A percentile compares a stretch with the other conserved stretches of the same genome.
Conservation (phyloP, 2,113 vertebrate species). For the Uria aalge region DNA sequence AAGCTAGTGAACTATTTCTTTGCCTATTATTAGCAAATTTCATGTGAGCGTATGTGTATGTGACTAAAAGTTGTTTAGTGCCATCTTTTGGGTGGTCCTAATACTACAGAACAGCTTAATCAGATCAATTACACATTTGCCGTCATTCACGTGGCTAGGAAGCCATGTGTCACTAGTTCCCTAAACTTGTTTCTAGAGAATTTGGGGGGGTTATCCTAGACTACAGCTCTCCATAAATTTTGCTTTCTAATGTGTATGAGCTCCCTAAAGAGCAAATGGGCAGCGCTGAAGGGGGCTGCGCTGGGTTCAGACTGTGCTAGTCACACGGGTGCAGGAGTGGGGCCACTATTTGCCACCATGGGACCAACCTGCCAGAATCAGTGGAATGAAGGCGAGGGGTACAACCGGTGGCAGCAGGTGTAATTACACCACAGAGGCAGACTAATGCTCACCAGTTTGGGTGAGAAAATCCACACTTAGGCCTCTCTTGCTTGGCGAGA, state of each 20-base stretch:
- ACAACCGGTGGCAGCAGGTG: background rate
- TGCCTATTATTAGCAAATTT: background rate
- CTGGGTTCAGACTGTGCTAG: background rate
- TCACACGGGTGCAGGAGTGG: background rate
- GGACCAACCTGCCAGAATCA: background rate
- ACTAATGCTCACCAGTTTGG: background rate
- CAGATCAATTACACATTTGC: background rate
- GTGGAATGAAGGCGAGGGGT: background rate
- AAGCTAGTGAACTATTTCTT: background rate
- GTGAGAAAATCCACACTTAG: background rate
- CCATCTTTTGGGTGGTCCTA: constrained; percentile 73
- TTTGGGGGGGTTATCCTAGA: background rate
- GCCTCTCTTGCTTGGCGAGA: background rate
- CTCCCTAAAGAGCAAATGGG: background rate
- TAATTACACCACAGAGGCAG: background rate
- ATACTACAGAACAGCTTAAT: constrained; percentile 59
- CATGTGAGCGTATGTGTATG: background rate
- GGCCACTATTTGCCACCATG: background rate
- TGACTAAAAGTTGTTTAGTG: constrained; percentile 63
- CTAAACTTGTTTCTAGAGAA: background rate
- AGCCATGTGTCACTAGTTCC: background rate
- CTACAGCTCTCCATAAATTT: background rate
- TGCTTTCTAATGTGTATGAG: background rate
- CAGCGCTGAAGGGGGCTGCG: background rate
- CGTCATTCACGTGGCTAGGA: background rate